These are phyloP conservation scores for Larimichthys polyactis DNA, from an alignment of 2,113 vertebrate species.

Conservation along the genomic window DNA sequence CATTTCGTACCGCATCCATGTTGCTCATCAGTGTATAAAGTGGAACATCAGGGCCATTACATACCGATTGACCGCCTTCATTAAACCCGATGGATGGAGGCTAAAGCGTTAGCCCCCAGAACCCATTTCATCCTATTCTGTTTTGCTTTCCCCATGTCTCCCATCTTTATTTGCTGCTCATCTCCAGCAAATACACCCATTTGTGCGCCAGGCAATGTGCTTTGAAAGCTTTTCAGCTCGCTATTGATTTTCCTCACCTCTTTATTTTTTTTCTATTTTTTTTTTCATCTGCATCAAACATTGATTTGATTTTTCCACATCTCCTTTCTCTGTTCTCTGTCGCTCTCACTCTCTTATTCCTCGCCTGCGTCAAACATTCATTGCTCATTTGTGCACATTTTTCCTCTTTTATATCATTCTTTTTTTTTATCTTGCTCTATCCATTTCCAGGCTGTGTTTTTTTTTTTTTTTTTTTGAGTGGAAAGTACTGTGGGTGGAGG, in stretches of 20 bases:
- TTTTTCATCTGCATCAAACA: constrained; percentile 60
- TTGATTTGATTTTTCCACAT: constrained; percentile 56
- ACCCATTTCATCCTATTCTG: constrained; percentile 50
- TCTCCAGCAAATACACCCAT: constrained; percentile 64
- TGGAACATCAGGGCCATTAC: constrained; percentile 51
- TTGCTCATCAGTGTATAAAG: constrained; percentile 53
- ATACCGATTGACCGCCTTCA: constrained; percentile 51
- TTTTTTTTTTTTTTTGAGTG: constrained; percentile 33
- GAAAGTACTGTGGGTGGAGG: constrained; percentile 53
- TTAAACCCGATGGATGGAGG: constrained; percentile 60
- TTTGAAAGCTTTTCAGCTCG: constrained; percentile 67
- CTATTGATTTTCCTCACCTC: constrained; percentile 70
- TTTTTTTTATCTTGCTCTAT: constrained; percentile 18
- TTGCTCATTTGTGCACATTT: constrained; percentile 59
- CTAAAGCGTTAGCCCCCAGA: constrained; percentile 38
- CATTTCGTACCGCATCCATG: constrained; percentile 30
- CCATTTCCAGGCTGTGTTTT: constrained; percentile 46
- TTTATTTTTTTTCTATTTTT: constrained; percentile 34
- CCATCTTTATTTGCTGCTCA: constrained; percentile 70
- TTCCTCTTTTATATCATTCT: constrained; percentile 26
- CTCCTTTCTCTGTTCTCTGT: constrained; percentile 29
- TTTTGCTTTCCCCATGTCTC: constrained; percentile 56
- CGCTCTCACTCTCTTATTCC: constrained; percentile 20
- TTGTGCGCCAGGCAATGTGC: constrained; percentile 59
- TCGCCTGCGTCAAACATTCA: constrained; percentile 52